These are phyloP conservation scores for Gonocerus acuteangulatus DNA, from an alignment of 2,888 invertebrate species.

Conservation along the genomic window DNA sequence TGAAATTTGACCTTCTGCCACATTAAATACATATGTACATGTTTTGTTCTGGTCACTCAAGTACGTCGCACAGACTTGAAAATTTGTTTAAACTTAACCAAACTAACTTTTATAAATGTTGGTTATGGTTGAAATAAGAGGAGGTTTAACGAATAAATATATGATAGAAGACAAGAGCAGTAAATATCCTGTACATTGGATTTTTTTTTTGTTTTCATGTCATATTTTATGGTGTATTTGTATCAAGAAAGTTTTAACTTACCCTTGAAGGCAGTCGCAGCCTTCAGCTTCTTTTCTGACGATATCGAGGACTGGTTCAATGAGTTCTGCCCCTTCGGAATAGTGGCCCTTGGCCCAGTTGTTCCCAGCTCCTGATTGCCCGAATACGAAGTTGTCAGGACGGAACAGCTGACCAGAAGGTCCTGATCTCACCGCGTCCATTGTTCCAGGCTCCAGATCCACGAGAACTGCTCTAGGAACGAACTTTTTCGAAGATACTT, in stretches of 20 bases:
- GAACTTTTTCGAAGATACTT: background rate
- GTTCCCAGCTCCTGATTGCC: constrained; percentile 50
- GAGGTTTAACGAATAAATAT: too few species aligned
- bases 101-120: too few species aligned
- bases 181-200: too few species aligned
- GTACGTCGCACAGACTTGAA: too few species aligned
- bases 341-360: constrained; percentile 55
- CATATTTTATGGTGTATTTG: too few species aligned
- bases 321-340: constrained; percentile 54
- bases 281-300: constrained; percentile 50
- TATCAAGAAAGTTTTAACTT: constrained; percentile 23
- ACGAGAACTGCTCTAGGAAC: constrained; percentile 47
- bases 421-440: constrained; percentile 74
- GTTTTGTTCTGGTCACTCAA: too few species aligned
- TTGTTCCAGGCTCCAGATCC: constrained; percentile 67
- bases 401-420: constrained; percentile 63
- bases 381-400: constrained; percentile 62
- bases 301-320: constrained; percentile 50
- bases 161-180: too few species aligned
- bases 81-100: too few species aligned
- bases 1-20: too few species aligned
- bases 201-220: too few species aligned
- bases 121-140: too few species aligned
- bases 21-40: too few species aligned
- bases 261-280: constrained; percentile 52